These are phyloP conservation scores for Arvicanthis niloticus DNA, from an alignment of 2,113 vertebrate genomes.

Conservation along the genomic window DNA sequence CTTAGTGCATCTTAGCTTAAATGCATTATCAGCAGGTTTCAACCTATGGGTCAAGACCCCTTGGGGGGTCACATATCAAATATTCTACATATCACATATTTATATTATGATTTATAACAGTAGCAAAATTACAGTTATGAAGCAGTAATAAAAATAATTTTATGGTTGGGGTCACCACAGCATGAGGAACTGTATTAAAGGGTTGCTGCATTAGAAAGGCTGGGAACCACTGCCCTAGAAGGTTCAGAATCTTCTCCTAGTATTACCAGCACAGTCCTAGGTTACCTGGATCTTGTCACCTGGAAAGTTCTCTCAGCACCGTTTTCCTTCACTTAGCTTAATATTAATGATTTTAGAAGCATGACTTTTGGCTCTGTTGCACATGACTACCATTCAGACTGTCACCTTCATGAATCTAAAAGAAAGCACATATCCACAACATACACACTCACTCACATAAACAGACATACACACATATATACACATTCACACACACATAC, in stretches of 20 bases:
- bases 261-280: neutral
- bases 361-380: constrained; percentile 85
- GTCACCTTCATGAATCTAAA: constrained; percentile 77
- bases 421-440: constrained; percentile 68
- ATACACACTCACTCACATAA: neutral
- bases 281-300: neutral
- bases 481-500: constrained; percentile 25
- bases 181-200: neutral
- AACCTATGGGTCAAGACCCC: neutral
- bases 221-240: constrained; percentile 24
- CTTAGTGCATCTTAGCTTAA: constrained; percentile 74
- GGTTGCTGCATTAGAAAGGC: neutral
- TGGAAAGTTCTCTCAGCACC: constrained; percentile 82
- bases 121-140: neutral
- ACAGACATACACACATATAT: neutral
- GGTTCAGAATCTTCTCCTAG: constrained; percentile 60
- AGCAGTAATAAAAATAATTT: neutral
- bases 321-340: constrained; percentile 86
- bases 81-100: neutral
- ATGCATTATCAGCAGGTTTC: neutral
- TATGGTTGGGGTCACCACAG: neutral
- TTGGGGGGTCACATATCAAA: neutral
- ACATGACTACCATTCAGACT: constrained; percentile 83
- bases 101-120: neutral
- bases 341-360: constrained; percentile 86